Evolutionary conservation across 2,888 invertebrate species (phyloP).

Genomic region (Drosophila colorata): DNA sequence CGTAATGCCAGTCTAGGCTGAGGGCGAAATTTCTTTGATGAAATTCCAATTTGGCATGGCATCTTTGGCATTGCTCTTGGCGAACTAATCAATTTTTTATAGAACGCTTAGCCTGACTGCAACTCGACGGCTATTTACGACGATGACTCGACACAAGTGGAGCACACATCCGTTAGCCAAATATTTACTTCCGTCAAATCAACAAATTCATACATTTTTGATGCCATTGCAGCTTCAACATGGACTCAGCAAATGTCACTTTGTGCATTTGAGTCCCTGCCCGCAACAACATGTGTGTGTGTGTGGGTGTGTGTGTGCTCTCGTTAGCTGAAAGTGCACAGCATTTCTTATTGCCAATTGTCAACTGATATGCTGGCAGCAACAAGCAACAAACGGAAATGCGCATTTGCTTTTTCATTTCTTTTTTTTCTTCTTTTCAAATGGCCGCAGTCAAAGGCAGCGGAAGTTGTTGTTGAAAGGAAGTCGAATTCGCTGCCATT

Average conservation of each 20-base stretch:
- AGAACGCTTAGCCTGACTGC: conserved; percentile 30
- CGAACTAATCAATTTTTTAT: conserved; percentile 55
- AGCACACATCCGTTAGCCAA: conserved; percentile 65
- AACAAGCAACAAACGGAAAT: conserved; percentile 63
- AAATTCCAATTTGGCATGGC: conserved; percentile 19
- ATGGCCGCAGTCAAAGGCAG: conserved; percentile 22
- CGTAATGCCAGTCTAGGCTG: not conserved
- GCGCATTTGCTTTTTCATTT: conserved; percentile 44
- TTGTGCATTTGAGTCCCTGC: conserved; percentile 25
- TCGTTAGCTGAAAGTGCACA: conserved; percentile 50
- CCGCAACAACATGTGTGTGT: not conserved
- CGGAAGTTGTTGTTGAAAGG: conserved; percentile 55
- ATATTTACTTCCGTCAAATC: conserved; percentile 78
- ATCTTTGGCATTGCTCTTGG: conserved; percentile 33
- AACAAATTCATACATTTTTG: conserved; percentile 75
- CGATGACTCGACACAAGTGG: conserved; percentile 21
- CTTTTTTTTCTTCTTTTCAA: conserved; percentile 13
- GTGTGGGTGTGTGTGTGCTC: not conserved
- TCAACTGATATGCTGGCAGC: conserved; percentile 61
- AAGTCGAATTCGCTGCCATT: conserved; percentile 49
- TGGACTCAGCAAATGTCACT: conserved; percentile 32
- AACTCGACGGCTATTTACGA: conserved; percentile 20
- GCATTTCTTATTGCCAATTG: conserved; percentile 67
- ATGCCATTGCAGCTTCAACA: conserved; percentile 50
- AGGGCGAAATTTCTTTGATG: conserved; percentile 3